Evolutionary conservation across 2,888 invertebrate species (phyloP), one percentile per base, ranked within the genome.

Genomic region (Ormyrus rosae): DNA sequence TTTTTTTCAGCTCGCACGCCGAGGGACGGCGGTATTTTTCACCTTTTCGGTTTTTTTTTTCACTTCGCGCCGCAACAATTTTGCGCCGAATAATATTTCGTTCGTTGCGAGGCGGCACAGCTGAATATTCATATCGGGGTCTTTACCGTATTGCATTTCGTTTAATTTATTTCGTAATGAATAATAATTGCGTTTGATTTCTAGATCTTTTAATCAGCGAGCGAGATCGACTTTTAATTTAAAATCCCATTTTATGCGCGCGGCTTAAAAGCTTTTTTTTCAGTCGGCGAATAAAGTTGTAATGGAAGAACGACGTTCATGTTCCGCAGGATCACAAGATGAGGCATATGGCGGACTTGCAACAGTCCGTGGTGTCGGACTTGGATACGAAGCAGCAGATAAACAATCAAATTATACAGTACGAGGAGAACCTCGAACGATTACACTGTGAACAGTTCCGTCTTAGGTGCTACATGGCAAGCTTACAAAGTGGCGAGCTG

Each of bases 301-400:
- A 19, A 19, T 19, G 19, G 19, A 19, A 19, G 19, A 19, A 19
- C 19, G 19, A 19, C 19, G 19, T 19, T 19, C 1, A 19, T 19
- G 19, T 83, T 81, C 85, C 89, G n/a, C 92, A 98, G 98, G 98
- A 99, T 92, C 96, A 97, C 90, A 98, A 98, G 91, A 92, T 98
- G 92, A 97, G 97, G 91, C 98, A 98, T 90, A 98, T 99, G 98
- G 98, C 98, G n/a, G 98, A 98, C 91, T 93, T 98, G 87, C 98
- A 99, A 91, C 95, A 98, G 91, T 97, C 97, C n/a, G 98, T 98
- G 76, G 97, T 98, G 51, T 95, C 96, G 70, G 98, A 98, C 91
- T 95, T 96, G 69, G 97, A 97, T 87, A 96, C 96, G 82, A 95
- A 97, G 80, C 96, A 96, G 88, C 98, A 98, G 91, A 95, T 99